phyloP scores from a whole-genome alignment of 2,113 vertebrate species.

The Myiopsitta monachus region DNA sequence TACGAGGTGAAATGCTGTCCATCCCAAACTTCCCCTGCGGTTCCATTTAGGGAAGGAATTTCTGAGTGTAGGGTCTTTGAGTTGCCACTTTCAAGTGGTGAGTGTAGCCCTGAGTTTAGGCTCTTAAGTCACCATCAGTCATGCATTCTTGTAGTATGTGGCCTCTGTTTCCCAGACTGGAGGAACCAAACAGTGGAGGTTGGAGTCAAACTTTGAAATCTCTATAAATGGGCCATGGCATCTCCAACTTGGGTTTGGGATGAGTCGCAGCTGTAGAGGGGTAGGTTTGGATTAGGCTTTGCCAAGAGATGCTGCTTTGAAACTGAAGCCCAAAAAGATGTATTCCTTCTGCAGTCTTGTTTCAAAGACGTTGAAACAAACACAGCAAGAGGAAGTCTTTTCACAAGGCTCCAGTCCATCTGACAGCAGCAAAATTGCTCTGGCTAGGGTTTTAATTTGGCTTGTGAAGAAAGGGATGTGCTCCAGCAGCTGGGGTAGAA shows the following conservation, averaged over 20 bases:
- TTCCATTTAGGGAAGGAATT: conserved; percentile 21
- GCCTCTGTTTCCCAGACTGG: neutral
- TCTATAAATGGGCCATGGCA: neutral
- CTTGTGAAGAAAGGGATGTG: neutral
- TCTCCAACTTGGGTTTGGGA: neutral
- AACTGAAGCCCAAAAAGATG: neutral
- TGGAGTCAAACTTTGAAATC: neutral
- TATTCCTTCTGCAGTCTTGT: neutral
- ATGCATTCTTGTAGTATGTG: neutral
- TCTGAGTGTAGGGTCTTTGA: conserved; percentile 5
- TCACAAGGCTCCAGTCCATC: neutral
- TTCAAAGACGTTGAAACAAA: neutral
- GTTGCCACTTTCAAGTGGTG: conserved; percentile 17
- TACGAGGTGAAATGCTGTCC: conserved; percentile 19
- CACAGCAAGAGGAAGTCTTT: neutral
- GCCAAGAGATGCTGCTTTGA: neutral
- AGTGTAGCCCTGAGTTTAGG: neutral
- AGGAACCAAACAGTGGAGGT: neutral
- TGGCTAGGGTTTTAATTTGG: neutral
- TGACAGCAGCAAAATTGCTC: neutral
- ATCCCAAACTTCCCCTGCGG: neutral
- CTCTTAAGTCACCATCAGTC: neutral
- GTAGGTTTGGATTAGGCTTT: neutral
- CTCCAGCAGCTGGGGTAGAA: neutral
- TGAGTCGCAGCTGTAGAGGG: neutral